Conservation (phyloP, 2,113 vertebrate species). For the Hystrix brachyura region DNA sequence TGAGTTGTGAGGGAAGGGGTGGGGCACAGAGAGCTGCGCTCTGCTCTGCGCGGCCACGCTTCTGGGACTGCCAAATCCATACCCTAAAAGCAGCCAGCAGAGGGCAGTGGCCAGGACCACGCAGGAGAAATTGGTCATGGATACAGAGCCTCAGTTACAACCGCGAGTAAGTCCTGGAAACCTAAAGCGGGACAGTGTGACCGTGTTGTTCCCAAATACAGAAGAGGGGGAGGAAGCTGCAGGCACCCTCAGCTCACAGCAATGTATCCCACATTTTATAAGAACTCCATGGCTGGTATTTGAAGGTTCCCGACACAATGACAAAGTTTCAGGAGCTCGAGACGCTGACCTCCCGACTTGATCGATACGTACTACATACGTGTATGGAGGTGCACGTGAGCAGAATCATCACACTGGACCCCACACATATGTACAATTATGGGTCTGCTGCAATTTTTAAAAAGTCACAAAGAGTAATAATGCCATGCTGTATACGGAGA, state of each 20-base stretch:
- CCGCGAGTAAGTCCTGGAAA: background rate
- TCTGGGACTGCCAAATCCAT: too few species aligned
- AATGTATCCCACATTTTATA: too few species aligned
- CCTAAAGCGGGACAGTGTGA: background rate
- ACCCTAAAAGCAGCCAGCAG: background rate
- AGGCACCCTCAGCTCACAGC: background rate
- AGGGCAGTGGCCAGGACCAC: background rate
- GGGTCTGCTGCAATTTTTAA: background rate
- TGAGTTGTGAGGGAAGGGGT: background rate
- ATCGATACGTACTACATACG: accelerated
- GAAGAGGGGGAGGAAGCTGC: background rate
- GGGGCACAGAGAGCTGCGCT: background rate
- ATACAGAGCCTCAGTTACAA: background rate
- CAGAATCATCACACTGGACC: background rate
- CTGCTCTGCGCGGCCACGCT: background rate
- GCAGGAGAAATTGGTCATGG: background rate
- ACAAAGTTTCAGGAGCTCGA: accelerated
- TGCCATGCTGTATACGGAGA: too few species aligned
- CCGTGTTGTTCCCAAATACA: background rate
- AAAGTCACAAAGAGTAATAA: background rate
- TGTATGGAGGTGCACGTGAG: background rate
- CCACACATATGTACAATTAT: background rate
- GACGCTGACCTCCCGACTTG: background rate
- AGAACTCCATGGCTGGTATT: background rate
- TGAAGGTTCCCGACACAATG: background rate